A percentile compares a stretch with the other conserved stretches of the same genome.
phyloP scores from a whole-genome alignment of 2,888 invertebrate species.

The Cheilosia vulpina region DNA sequence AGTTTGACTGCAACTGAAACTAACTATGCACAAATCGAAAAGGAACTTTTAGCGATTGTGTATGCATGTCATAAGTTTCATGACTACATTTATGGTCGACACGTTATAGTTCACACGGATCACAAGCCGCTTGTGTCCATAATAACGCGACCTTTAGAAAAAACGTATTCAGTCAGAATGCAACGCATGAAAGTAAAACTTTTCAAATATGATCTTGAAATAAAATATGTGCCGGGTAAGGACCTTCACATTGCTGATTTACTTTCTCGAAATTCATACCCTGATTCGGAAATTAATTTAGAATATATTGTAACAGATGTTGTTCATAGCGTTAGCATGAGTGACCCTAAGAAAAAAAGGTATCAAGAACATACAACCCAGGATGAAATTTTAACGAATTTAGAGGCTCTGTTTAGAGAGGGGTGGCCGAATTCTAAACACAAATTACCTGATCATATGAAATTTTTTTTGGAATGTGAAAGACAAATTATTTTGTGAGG shows the following conservation, averaged over 20 bases:
- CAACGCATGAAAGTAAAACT: too few relatives aligned
- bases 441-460: too few relatives aligned
- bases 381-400: too few relatives aligned
- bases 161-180: too few relatives aligned
- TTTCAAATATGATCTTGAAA: slow-evolving; percentile 44
- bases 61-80: slow-evolving; percentile 65
- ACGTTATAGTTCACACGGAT: slow-evolving; percentile 48
- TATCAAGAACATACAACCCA: slow-evolving; percentile 7
- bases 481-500: too few relatives aligned
- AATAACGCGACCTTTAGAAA: slow-evolving; percentile 22
- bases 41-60: too few relatives aligned
- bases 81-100: slow-evolving; percentile 55
- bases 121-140: slow-evolving; percentile 55
- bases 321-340: too few relatives aligned
- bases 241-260: slow-evolving; percentile 53
- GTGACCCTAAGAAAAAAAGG: slow-evolving; percentile 40
- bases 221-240: slow-evolving; percentile 48
- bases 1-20: too few relatives aligned
- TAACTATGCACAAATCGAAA: slow-evolving; percentile 35
- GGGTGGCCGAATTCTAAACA: too few relatives aligned
- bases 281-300: slow-evolving; percentile 27
- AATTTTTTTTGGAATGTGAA: too few relatives aligned
- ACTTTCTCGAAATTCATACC: slow-evolving; percentile 50
- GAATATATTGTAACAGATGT: slow-evolving; percentile 45
- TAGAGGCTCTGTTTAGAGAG: too few relatives aligned